These are phyloP conservation scores for Poeciliopsis turneri DNA, from an alignment of 2,797 vertebrate species.

Conservation along the genomic window DNA sequence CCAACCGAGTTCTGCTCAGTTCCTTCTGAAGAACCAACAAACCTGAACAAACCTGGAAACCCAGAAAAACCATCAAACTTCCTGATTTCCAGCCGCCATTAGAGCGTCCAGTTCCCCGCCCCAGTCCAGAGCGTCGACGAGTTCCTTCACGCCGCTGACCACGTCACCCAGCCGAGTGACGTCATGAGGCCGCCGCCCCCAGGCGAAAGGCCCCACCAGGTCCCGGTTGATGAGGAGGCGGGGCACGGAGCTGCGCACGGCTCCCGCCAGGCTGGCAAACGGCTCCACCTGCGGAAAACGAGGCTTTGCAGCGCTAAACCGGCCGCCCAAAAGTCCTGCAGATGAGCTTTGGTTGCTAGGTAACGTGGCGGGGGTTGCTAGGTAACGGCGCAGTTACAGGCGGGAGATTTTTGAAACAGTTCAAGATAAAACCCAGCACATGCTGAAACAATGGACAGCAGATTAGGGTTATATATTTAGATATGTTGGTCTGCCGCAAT, in stretches of 20 bases:
- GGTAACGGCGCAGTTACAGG: no score
- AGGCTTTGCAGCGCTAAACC: no score
- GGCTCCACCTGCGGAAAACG: conserved; percentile 88
- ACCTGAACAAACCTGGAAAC: no score
- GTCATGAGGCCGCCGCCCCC: conserved; percentile 74
- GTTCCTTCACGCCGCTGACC: conserved; percentile 79
- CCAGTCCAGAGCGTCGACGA: conserved; percentile 89
- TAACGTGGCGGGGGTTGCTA: no score
- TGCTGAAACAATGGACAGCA: no score
- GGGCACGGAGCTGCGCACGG: conserved; percentile 81
- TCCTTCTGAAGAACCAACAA: background rate
- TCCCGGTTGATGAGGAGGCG: conserved; percentile 93
- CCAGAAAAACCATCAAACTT: conserved; percentile 37
- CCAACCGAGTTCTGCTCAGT: background rate
- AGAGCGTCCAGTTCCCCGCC: conserved; percentile 81
- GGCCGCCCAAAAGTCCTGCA: no score
- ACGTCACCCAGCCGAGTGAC: conserved; percentile 89
- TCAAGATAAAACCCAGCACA: no score
- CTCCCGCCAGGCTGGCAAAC: conserved; percentile 90
- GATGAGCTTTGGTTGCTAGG: no score
- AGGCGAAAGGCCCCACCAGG: conserved; percentile 86
- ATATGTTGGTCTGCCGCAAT: no score
- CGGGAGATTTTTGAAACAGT: no score
- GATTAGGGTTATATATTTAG: no score
- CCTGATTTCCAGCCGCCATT: conserved; percentile 51